phyloP scores from a whole-genome alignment of 2,797 vertebrate species.

The Ctenopoma multispine region DNA sequence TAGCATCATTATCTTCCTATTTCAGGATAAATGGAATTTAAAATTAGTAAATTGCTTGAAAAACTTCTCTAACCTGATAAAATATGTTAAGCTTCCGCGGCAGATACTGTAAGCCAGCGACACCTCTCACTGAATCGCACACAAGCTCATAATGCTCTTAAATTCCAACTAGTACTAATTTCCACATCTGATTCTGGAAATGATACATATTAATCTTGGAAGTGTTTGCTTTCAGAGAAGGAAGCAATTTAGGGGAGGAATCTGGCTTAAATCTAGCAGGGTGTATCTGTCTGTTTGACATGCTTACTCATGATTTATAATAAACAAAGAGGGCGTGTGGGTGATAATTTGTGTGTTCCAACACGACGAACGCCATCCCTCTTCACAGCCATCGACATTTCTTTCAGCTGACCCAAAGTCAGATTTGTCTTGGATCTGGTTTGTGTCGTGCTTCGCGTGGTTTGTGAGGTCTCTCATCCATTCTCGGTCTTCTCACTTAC shows the following conservation, averaged over 20 bases:
- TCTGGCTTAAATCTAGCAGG: constrained; percentile 30
- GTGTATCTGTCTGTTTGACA: constrained; percentile 29
- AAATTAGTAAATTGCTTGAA: background rate
- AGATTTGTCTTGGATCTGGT: constrained; percentile 47
- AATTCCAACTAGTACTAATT: constrained; percentile 1
- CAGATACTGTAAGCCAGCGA: constrained; percentile 6
- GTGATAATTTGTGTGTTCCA: background rate
- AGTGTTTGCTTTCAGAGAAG: constrained; percentile 18
- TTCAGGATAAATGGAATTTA: constrained; percentile 14
- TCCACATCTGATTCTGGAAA: constrained; percentile 31
- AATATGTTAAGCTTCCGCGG: background rate
- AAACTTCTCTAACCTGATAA: constrained; percentile 2
- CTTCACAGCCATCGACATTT: constrained; percentile 2
- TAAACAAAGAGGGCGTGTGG: constrained; percentile 14
- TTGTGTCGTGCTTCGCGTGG: constrained; percentile 44
- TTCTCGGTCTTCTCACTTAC: constrained; percentile 50
- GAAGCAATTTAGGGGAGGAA: constrained; percentile 49
- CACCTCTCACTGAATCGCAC: constrained; percentile 28
- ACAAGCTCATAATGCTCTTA: background rate
- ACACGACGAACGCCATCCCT: constrained; percentile 5
- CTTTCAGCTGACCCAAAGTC: background rate
- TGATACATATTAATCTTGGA: constrained; percentile 36
- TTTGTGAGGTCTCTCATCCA: constrained; percentile 31
- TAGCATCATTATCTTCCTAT: constrained; percentile 6
- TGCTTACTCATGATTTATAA: constrained; percentile 30